Percentiles rank a stretch among this genome's conserved stretches.
These are phyloP conservation scores for Aptenodytes forsteri DNA, from an alignment of 2,113 vertebrate species.

Conservation along the genomic window DNA sequence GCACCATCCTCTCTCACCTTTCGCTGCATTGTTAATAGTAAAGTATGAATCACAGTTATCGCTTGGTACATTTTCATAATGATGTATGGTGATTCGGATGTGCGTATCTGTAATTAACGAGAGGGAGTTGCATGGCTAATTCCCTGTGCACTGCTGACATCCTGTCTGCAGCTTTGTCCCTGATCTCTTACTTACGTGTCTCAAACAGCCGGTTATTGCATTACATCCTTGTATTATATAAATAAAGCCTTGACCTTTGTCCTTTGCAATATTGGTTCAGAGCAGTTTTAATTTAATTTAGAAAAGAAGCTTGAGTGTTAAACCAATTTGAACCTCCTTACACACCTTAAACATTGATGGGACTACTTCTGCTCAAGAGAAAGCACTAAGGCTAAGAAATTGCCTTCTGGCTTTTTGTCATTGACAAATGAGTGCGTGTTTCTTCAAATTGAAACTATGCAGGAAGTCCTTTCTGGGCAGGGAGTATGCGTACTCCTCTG, in stretches of 20 bases:
- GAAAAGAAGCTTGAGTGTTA: background rate
- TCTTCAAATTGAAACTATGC: background rate
- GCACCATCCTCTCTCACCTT: background rate
- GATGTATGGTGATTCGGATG: background rate
- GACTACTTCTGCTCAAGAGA: background rate
- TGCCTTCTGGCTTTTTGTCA: background rate
- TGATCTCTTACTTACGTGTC: constrained; percentile 8
- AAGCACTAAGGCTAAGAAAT: background rate
- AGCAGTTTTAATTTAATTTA: constrained; percentile 1
- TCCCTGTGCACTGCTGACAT: constrained; percentile 41
- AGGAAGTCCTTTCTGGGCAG: constrained; percentile 22
- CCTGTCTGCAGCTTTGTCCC: constrained; percentile 59
- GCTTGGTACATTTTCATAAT: background rate
- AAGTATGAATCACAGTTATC: background rate
- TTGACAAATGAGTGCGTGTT: background rate
- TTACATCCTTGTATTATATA: constrained; percentile 62
- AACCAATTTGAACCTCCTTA: background rate
- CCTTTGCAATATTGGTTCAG: constrained; percentile 7
- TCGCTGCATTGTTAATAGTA: background rate
- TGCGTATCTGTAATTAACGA: constrained; percentile 16
- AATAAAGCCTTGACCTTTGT: constrained; percentile 50
- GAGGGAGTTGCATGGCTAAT: constrained; percentile 39
- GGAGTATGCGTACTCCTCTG: background rate
- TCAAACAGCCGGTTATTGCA: constrained; percentile 54
- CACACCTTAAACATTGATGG: background rate